A percentile compares a stretch with the other conserved stretches of the same genome.
Conservation (phyloP, 2,113 vertebrate genomes). For the Hippocampus abdominalis region DNA sequence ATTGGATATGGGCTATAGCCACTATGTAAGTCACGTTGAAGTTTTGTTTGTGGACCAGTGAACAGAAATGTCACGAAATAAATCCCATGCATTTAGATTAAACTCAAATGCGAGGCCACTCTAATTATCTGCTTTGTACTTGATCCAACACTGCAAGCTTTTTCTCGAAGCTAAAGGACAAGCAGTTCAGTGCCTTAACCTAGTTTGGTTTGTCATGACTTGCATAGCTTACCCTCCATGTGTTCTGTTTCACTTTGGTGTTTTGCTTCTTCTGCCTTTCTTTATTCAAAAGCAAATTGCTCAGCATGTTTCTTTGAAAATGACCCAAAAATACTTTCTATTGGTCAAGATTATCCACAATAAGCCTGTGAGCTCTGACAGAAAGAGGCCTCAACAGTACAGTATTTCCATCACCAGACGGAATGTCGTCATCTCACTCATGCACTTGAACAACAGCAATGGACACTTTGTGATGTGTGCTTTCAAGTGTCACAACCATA, state of each 20-base stretch:
- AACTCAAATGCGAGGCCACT: not conserved
- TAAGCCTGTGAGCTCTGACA: conserved; percentile 28
- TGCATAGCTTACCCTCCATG: conserved; percentile 27
- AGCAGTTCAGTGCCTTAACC: not conserved
- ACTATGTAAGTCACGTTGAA: not conserved
- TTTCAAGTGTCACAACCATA: conserved; percentile 33
- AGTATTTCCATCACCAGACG: conserved; percentile 34
- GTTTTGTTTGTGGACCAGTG: not conserved
- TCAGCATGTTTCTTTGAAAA: conserved; percentile 22
- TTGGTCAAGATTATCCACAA: conserved; percentile 34
- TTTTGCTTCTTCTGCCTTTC: conserved; percentile 8
- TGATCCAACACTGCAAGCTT: not conserved
- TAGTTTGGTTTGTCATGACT: conserved; percentile 43
- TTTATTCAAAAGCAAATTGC: conserved; percentile 27
- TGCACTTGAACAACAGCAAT: conserved; percentile 1
- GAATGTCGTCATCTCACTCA: conserved; percentile 25
- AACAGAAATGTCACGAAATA: not conserved
- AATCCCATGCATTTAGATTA: not conserved
- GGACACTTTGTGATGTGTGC: conserved; percentile 20
- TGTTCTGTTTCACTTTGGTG: conserved; percentile 9
- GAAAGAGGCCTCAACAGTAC: conserved; percentile 24
- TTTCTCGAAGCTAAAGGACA: not conserved
- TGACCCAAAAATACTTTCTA: conserved; percentile 21
- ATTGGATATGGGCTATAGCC: not conserved
- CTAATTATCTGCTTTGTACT: not conserved